Base-by-base conservation (phyloP, 2,888 invertebrate genomes). In the Chymomyza caudatula region DNA sequence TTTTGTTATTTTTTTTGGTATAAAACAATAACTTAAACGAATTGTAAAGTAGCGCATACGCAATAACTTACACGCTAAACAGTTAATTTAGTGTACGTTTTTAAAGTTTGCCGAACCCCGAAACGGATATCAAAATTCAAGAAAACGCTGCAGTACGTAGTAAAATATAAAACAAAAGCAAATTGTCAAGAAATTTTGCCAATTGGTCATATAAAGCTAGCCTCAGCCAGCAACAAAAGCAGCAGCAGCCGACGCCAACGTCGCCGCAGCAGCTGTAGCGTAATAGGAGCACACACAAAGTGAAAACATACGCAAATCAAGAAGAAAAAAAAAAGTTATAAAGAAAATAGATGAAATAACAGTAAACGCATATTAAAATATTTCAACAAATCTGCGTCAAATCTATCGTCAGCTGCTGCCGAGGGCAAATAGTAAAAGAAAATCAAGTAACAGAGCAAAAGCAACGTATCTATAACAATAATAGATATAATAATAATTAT, bases 81-180 rank as follows among this genome's bases (percentile, higher is more conserved):
- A 37, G 25, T 11, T 42, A 20, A 57, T 64, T 56, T 58, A 61
- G 71, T 75, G 64, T 37, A 11, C 11, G 25, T 3, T 37, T 37
- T 37, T 11, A 37, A 60, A 70, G 63, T 53, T 64, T 73, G 73
- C 61, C 60, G 55, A 64, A 57, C 53, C 59, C 59, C 52, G 65
- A 62, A 47, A 25, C n/a, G 37, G 37, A 44, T 11, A 44, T 11
- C 44, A 15, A 15, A 44, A 44, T 44, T 55, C 62, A 37, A 62
- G 52, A 62, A 71, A 71, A 66, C n/a, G 70, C 59, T 76, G 65
- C 73, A 71, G 75, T 75, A 75, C 73, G 76, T 73, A 73, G 57
- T 8, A 20, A 57, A 69, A 67, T 58, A 22, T 22, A 37, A 37
- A 67, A 75, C 63, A 65, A 74, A 72, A 62, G 69, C 73, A 67